Percentiles rank a stretch among this genome's conserved stretches.
phyloP scores from a whole-genome alignment of 2,797 vertebrate genomes.

The Mus minutoides region DNA sequence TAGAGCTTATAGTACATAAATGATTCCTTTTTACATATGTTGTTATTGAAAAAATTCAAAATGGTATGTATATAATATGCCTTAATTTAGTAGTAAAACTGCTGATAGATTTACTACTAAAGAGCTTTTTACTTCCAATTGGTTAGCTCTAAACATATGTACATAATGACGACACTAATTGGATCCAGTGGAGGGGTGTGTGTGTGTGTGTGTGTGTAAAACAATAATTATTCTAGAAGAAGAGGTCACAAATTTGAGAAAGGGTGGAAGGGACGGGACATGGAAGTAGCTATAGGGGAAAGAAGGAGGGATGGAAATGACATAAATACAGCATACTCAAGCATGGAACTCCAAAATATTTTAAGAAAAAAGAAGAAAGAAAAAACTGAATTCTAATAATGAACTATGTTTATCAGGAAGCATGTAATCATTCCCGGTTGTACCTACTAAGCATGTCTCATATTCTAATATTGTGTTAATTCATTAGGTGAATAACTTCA shows the following conservation, averaged over 20 bases:
- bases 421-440: fast-evolving
- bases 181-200: background rate
- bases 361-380: background rate
- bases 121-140: background rate
- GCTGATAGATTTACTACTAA: no score
- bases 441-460: background rate
- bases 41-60: background rate
- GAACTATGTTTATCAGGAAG: background rate
- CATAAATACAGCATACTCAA: background rate
- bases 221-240: background rate
- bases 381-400: background rate
- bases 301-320: no score
- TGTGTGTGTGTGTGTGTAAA: background rate
- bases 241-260: background rate
- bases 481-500: background rate
- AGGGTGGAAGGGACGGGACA: background rate
- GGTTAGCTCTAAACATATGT: background rate
- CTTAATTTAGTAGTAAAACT: background rate
- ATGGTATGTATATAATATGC: background rate
- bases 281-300: no score
- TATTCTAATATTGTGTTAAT: background rate
- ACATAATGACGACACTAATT: background rate
- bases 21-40: background rate
- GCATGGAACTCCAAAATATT: background rate
- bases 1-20: background rate